Percentiles rank a stretch among this genome's conserved stretches.
phyloP scores from a whole-genome alignment of 2,888 invertebrate species.

The Drosophila affinis region DNA sequence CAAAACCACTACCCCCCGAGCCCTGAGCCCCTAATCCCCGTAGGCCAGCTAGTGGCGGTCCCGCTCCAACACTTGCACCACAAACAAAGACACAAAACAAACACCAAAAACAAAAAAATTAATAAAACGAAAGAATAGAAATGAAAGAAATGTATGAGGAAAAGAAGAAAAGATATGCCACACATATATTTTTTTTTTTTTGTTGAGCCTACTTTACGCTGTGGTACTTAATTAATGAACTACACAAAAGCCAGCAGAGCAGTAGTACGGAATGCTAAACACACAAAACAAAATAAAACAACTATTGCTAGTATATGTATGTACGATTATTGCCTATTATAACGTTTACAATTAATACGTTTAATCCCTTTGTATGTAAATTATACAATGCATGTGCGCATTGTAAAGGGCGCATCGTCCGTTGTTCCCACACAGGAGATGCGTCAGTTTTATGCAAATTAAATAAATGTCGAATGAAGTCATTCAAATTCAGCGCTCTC shows the following conservation, averaged over 20 bases:
- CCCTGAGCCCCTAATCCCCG: slow-evolving; percentile 20
- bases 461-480: slow-evolving; percentile 59
- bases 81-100: slow-evolving; percentile 45
- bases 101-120: slow-evolving; percentile 27
- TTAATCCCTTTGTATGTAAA: slow-evolving; percentile 75
- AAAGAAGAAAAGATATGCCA: slow-evolving; percentile 44
- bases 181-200: slow-evolving; percentile 65
- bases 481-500: slow-evolving; percentile 24
- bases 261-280: slow-evolving; percentile 57
- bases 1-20: neutral
- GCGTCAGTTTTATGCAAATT: slow-evolving; percentile 71
- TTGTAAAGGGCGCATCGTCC: slow-evolving; percentile 56
- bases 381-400: slow-evolving; percentile 56
- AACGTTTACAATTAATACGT: slow-evolving; percentile 68
- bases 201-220: slow-evolving; percentile 62
- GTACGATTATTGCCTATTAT: slow-evolving; percentile 60
- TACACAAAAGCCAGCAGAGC: slow-evolving; percentile 61
- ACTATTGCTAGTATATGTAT: slow-evolving; percentile 63
- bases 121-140: neutral
- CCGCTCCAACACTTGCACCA: slow-evolving; percentile 28
- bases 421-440: slow-evolving; percentile 23
- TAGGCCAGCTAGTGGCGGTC: slow-evolving; percentile 25
- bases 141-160: slow-evolving; percentile 26
- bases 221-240: slow-evolving; percentile 70
- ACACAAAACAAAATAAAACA: slow-evolving; percentile 52